Evolutionary conservation across 2,797 vertebrate genomes (phyloP).

Genomic region (Lepus townsendii): DNA sequence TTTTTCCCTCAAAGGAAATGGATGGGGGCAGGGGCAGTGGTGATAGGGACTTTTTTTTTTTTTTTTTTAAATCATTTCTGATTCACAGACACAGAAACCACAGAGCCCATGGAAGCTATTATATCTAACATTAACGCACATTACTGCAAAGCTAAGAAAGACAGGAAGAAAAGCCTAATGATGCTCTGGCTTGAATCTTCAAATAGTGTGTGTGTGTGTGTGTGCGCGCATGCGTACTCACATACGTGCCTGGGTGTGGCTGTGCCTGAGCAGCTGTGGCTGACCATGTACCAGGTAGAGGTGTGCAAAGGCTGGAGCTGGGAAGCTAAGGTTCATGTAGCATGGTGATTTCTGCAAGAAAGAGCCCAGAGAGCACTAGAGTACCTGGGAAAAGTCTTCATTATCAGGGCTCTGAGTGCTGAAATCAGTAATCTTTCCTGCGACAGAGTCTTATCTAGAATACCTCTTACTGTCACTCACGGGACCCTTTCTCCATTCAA

Average conservation of each 20-base stretch:
- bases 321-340: not conserved
- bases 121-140: not conserved
- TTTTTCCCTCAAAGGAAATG: constrained; percentile 57
- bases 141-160: not conserved
- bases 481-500: not conserved
- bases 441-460: not conserved
- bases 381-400: not conserved
- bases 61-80: constrained; percentile 57
- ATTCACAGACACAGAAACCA: constrained; percentile 30
- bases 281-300: not conserved
- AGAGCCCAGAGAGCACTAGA: not conserved
- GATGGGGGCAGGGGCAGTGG: not conserved
- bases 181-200: not conserved
- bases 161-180: not conserved
- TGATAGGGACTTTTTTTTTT: not conserved
- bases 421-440: not conserved
- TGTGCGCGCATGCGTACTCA: not conserved
- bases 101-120: not conserved
- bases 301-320: not conserved
- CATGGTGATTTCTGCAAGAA: not conserved
- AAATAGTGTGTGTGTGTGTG: not conserved
- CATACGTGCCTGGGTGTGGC: not conserved
- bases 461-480: too few relatives aligned
- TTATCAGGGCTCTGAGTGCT: not conserved
- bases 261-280: not conserved